These are phyloP conservation scores for Chelonoidis abingdonii DNA, from an alignment of 2,113 vertebrate species.

Conservation along the genomic window DNA sequence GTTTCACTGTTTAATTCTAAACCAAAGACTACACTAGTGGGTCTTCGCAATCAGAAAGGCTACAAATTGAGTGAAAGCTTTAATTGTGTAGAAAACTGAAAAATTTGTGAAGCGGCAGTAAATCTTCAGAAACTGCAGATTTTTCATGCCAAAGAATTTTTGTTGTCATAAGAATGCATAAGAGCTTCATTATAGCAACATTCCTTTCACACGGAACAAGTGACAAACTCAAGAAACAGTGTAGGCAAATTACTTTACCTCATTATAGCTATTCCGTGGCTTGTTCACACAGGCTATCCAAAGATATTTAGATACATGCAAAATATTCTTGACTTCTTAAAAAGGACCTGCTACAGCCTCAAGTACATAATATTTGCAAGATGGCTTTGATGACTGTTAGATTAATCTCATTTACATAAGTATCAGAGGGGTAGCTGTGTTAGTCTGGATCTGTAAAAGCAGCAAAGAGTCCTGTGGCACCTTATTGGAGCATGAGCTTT, in stretches of 20 bases:
- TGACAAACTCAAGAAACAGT: background rate
- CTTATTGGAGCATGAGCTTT: too few species aligned
- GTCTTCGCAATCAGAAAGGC: background rate
- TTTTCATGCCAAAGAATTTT: background rate
- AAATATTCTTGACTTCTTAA: background rate
- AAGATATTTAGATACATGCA: background rate
- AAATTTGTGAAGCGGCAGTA: background rate
- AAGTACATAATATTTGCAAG: background rate
- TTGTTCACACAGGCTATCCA: background rate
- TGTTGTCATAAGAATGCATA: background rate
- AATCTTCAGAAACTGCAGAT: background rate
- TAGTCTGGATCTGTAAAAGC: too few species aligned
- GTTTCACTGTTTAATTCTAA: background rate
- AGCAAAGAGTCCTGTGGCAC: too few species aligned
- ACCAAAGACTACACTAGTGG: background rate
- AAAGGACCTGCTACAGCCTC: background rate
- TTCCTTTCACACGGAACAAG: background rate
- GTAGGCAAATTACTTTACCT: background rate
- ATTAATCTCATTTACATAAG: background rate
- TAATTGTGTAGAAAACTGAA: background rate
- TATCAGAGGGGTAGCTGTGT: too few species aligned
- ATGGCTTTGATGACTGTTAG: background rate
- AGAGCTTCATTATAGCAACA: background rate
- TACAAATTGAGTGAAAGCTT: background rate
- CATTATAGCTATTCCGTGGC: background rate